A percentile compares a stretch with the other conserved stretches of the same genome.
These are phyloP conservation scores for Saccostrea cuccullata DNA, from an alignment of 1,140 invertebrate genomes.

Conservation along the genomic window DNA sequence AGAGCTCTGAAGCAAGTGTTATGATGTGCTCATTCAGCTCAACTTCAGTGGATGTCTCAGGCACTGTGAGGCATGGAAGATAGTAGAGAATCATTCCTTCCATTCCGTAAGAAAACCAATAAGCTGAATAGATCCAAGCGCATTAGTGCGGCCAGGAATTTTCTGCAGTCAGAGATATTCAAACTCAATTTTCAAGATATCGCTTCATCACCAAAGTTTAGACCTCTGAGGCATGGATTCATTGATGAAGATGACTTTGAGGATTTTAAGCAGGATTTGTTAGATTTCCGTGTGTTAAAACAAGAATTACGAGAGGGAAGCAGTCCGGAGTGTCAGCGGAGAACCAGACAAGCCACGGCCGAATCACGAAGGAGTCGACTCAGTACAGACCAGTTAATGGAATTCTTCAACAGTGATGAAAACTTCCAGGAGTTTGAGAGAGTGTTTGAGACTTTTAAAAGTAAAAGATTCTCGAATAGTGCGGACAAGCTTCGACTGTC, in stretches of 20 bases:
- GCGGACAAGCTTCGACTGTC: slow-evolving; percentile 60
- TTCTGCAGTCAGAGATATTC: slow-evolving; percentile 66
- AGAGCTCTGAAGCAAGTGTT: slow-evolving; percentile 32
- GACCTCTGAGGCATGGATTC: slow-evolving; percentile 69
- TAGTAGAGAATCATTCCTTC: slow-evolving; percentile 31
- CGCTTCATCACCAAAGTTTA: slow-evolving; percentile 57
- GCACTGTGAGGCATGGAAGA: slow-evolving; percentile 35
- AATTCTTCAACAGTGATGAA: slow-evolving; percentile 74
- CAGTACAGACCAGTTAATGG: slow-evolving; percentile 64
- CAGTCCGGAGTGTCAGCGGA: not conserved
- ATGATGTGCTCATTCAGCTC: slow-evolving; percentile 27
- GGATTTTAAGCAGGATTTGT: slow-evolving; percentile 72
- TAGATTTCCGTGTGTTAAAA: slow-evolving; percentile 62
- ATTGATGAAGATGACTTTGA: slow-evolving; percentile 74
- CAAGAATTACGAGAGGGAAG: slow-evolving; percentile 42
- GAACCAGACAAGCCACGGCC: slow-evolving; percentile 35
- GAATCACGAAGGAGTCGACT: slow-evolving; percentile 50
- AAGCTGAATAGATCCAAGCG: slow-evolving; percentile 23
- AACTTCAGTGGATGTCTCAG: slow-evolving; percentile 5
- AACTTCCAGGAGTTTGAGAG: slow-evolving; percentile 75
- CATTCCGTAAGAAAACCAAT: slow-evolving; percentile 39
- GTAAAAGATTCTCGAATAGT: slow-evolving; percentile 65
- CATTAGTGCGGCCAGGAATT: slow-evolving; percentile 51
- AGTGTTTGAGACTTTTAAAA: slow-evolving; percentile 74
- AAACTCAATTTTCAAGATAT: slow-evolving; percentile 67